Base-by-base conservation (phyloP, 2,888 invertebrate genomes). In the Camptogramma bilineatum region DNA sequence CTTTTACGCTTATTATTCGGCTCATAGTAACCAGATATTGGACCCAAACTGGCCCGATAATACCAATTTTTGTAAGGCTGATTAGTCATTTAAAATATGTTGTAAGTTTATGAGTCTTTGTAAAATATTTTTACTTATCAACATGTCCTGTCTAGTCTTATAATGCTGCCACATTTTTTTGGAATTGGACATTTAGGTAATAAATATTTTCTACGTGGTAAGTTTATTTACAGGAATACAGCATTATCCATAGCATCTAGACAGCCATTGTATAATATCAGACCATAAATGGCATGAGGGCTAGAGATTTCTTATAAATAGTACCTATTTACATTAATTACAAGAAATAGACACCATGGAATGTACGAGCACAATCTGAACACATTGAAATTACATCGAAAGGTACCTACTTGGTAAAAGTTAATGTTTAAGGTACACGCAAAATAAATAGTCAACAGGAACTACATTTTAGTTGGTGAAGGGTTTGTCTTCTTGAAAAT, bases 231-330 rank as follows among this genome's bases (percentile, higher is more conserved):
- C 34, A 39, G 13, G 34, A 34, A 34, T 34, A 34, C 34, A 34
- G 13, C 13, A 39, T 39, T 2, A 39, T 13, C 13, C 13, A 39
- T 39, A 39, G 34, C 34, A 34, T 18, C 5, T 4, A 47, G 19
- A 21, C 7, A 47, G 19, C 51, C 17, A 28, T 16, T 4, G 34
- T 52, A 18, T 52, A 17, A 13, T 16, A 54, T 31, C 52, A 18
- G 19, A 24, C 16, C 16, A n/a, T 31, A 80, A 84, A 88, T 88
- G 88, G 85, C 83, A 82, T 81, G 77, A 50, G 64, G 63, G 68
- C 71, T 72, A 69, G 70, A 60, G 74, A 31, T 19, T 60, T 18
- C 28, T 57, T 54, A 50, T 17, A 18, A 47, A 28, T 21, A 47
- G 21, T 51, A 42, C 31, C 24, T 83, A 84, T 84, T 79, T 83